Evolutionary conservation across 2,888 invertebrate genomes (phyloP), one percentile per base, ranked within the genome.

Genomic region (Ichneumoninae sp.): DNA sequence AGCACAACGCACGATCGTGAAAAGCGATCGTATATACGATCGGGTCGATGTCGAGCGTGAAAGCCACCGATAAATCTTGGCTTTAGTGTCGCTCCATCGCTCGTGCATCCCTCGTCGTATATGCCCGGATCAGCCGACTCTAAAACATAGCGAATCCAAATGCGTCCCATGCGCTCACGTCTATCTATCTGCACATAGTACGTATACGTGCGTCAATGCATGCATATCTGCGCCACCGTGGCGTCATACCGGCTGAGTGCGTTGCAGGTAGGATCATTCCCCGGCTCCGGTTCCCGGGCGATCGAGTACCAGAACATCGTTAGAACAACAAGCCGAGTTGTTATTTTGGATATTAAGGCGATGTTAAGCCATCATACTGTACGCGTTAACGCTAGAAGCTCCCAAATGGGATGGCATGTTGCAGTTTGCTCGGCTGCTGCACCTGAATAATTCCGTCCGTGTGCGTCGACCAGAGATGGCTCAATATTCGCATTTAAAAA

Each of bases 291-390:
- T 63, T 70, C 40, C 57, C 57, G 52, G 40, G 4, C 52, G 44
- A 16, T 80, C 65, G 70, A 16, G 54, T 44, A 44, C 66, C 40
- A 26, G 73, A 78, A 73, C 80, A 68, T 36, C 76, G 83, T 80
- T 80, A 76, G 73, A 80, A 83, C 83, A 81, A 81, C 76, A 71
- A 68, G 66, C 80, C 50, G 66, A 71, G 78, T 86, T 87, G 88
- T 90, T 89, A 89, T 90, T 89, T 90, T 86, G 85, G 84, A 89
- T 89, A 89, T 89, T 88, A 89, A 88, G 84, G 87, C 83, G 87
- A 84, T 87, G 87, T 89, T 89, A 88, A 88, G 88, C 89, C 77
- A 68, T 47, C 60, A 50, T 71, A 68, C 71, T 57, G 40, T 33
- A 73, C 80, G 73, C 80, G 63, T 83, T 36, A 54, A 80, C 69